phyloP scores from a whole-genome alignment of 2,888 invertebrate genomes.

The Chymomyza amoena region DNA sequence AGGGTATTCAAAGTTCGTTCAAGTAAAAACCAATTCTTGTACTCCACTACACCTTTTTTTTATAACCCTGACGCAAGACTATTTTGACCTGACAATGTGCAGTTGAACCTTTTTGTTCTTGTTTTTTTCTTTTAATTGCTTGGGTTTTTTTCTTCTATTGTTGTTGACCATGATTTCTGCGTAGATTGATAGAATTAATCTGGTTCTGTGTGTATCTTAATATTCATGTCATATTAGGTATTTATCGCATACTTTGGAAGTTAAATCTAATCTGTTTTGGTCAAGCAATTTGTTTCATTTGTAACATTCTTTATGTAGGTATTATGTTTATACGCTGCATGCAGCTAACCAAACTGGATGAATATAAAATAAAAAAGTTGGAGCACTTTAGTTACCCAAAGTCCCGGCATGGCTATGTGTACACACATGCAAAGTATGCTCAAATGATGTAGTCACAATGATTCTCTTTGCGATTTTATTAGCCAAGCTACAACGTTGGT shows the following conservation, averaged over 20 bases:
- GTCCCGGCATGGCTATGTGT: neutral
- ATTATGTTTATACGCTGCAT: too few species aligned
- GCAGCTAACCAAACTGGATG: too few species aligned
- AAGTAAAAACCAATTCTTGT: neutral
- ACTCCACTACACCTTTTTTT: neutral
- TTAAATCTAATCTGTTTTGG: neutral
- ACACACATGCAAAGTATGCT: neutral
- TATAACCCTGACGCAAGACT: neutral
- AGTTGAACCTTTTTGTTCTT: neutral
- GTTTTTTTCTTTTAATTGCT: neutral
- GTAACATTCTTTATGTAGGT: too few species aligned
- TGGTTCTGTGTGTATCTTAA: neutral
- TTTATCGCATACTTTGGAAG: neutral
- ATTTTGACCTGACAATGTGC: neutral
- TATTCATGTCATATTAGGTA: neutral
- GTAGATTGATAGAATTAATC: neutral
- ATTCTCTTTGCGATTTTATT: neutral
- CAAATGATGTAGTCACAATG: neutral
- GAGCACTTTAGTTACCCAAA: neutral
- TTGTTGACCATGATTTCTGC: neutral
- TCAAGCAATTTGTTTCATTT: neutral
- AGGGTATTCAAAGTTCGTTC: conserved; percentile 5
- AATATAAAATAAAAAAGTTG: neutral
- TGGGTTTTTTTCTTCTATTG: neutral
- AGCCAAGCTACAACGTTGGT: neutral